Evolutionary conservation across 23 tunicate species (phyloP).

Genomic region (Ascidia mentula): DNA sequence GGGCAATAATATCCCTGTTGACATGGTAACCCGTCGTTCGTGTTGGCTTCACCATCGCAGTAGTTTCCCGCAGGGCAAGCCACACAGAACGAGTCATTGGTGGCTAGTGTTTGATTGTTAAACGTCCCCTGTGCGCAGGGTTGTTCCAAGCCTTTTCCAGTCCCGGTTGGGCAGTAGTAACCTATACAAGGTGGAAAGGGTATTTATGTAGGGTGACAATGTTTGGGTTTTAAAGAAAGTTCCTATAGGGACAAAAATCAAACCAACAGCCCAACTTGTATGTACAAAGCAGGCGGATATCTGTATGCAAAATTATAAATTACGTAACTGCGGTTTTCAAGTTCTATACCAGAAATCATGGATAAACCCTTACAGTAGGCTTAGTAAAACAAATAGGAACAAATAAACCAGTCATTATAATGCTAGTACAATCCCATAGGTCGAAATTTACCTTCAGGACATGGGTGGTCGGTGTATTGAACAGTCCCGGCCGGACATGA

Average conservation of each 20-base stretch:
- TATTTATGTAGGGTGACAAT: no score
- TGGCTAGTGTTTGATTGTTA: constrained; percentile 65
- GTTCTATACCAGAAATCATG: no score
- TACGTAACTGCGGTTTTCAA: no score
- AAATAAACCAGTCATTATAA: no score
- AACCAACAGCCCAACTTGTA: no score
- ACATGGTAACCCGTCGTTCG: constrained; percentile 54
- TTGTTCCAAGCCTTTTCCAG: constrained; percentile 29
- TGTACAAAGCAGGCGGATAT: no score
- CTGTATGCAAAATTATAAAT: no score
- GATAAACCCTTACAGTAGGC: no score
- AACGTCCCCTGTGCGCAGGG: constrained; percentile 74
- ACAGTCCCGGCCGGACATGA: constrained; percentile 60
- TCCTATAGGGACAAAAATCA: no score
- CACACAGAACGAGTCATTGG: constrained; percentile 29
- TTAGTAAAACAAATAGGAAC: no score
- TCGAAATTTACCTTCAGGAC: constrained; percentile 76
- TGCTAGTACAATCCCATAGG: no score
- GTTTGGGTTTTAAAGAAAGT: not conserved
- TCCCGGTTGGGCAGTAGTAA: constrained; percentile 63
- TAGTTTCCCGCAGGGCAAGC: constrained; percentile 76
- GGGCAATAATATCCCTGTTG: constrained; percentile 58
- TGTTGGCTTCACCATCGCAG: constrained; percentile 33
- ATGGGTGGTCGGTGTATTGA: constrained; percentile 27
- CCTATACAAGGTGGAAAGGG: constrained; percentile 48